These are phyloP conservation scores for Peromyscus melanophrys DNA, from an alignment of 2,797 vertebrate species.

Conservation along the genomic window DNA sequence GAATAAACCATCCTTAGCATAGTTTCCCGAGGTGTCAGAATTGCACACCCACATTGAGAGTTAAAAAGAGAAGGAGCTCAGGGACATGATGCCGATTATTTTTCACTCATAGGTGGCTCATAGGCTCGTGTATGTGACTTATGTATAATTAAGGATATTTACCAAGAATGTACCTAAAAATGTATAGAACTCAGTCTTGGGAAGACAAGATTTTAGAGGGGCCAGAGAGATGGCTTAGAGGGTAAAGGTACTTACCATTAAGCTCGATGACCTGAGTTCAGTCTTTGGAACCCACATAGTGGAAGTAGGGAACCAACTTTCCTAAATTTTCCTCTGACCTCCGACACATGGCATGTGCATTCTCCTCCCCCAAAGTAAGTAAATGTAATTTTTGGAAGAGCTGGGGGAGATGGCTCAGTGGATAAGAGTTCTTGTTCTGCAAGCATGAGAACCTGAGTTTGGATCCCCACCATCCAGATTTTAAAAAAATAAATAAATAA, in stretches of 20 bases:
- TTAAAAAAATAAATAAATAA: not conserved
- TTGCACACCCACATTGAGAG: not conserved
- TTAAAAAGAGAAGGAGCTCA: not conserved
- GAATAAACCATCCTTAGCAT: not conserved
- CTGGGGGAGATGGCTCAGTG: not conserved
- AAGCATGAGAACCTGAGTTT: not conserved
- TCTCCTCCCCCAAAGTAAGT: not conserved
- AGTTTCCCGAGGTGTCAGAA: not conserved
- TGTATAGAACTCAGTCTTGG: not conserved
- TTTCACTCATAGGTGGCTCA: not conserved
- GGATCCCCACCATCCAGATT: not conserved
- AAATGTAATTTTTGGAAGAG: not conserved
- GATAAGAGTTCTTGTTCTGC: not conserved
- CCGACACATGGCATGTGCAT: not conserved
- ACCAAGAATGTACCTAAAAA: not conserved
- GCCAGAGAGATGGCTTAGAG: not conserved
- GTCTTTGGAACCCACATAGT: not conserved
- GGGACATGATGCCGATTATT: not conserved
- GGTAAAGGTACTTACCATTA: not conserved
- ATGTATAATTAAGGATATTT: not conserved
- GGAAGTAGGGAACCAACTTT: not conserved
- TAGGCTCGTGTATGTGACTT: not conserved
- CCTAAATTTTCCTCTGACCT: not conserved
- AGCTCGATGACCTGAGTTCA: not conserved
- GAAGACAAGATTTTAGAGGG: conserved; percentile 34